These are phyloP conservation scores for Elephantulus edwardii DNA, from an alignment of 2,113 vertebrate genomes.

Conservation along the genomic window DNA sequence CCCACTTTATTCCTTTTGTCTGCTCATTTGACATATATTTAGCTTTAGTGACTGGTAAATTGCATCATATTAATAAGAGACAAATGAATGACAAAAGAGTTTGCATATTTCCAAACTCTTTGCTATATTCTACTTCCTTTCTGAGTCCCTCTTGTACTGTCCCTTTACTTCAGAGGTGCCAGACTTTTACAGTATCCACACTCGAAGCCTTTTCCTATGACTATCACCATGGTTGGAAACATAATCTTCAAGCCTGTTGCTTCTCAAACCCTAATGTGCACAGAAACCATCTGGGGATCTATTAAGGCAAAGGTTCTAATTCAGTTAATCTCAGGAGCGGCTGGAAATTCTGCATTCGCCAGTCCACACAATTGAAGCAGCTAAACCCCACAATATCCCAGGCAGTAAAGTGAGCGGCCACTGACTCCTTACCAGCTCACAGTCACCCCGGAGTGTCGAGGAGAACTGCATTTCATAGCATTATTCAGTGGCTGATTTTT, in stretches of 20 bases:
- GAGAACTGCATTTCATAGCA: background rate
- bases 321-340: background rate
- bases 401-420: background rate
- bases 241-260: background rate
- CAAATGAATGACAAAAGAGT: too few relatives aligned
- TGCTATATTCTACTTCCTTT: background rate
- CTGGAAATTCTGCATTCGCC: background rate
- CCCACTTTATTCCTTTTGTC: conserved; percentile 25
- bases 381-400: background rate
- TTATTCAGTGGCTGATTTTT: background rate
- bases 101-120: background rate
- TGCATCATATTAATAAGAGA: background rate
- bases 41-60: background rate
- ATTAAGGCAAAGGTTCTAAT: background rate
- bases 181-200: conserved; percentile 23
- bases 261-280: background rate
- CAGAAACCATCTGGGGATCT: background rate
- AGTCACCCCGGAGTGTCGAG: background rate
- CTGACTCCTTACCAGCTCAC: background rate
- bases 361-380: background rate
- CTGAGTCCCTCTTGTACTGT: conserved; percentile 7
- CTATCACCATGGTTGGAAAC: background rate
- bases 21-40: background rate
- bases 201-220: background rate
- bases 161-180: background rate